Conservation (phyloP, 2,797 vertebrate genomes). For the Balearica regulorum region DNA sequence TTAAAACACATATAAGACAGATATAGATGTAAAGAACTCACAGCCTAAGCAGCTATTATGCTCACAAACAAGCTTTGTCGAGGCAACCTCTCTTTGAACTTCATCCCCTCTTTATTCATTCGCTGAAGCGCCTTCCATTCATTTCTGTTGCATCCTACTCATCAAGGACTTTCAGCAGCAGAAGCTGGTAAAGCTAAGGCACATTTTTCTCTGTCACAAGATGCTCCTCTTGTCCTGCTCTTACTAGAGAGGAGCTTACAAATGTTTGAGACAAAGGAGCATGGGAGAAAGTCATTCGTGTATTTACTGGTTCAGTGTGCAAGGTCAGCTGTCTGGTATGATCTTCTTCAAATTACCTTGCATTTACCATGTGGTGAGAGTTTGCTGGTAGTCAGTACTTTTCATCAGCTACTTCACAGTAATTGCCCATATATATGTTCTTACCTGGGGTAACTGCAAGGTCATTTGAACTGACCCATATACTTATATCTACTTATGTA, state of each 20-base stretch:
- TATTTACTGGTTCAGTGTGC: not conserved
- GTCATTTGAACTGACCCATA: not conserved
- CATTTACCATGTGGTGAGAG: not conserved
- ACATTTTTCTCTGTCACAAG: not conserved
- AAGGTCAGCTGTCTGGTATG: not conserved
- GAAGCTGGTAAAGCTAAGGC: not conserved
- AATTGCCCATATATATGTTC: not conserved
- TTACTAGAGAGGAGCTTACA: not conserved
- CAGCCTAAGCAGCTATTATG: not conserved
- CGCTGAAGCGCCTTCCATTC: not conserved
- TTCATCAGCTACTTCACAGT: not conserved
- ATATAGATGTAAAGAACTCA: not conserved
- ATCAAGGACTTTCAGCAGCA: not conserved
- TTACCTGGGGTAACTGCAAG: not conserved
- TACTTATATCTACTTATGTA: not conserved
- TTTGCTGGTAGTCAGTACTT: not conserved
- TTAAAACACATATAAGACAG: not conserved
- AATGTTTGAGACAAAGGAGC: not conserved
- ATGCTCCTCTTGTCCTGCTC: not conserved
- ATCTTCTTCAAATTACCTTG: not conserved
- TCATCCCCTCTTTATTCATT: not conserved
- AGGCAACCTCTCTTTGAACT: not conserved
- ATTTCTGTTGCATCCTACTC: not conserved
- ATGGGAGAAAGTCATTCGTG: rapidly evolving
- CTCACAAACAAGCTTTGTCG: not conserved